These are phyloP conservation scores for Odontamblyopus rebecca DNA, from an alignment of 2,797 vertebrate species.

Conservation along the genomic window DNA sequence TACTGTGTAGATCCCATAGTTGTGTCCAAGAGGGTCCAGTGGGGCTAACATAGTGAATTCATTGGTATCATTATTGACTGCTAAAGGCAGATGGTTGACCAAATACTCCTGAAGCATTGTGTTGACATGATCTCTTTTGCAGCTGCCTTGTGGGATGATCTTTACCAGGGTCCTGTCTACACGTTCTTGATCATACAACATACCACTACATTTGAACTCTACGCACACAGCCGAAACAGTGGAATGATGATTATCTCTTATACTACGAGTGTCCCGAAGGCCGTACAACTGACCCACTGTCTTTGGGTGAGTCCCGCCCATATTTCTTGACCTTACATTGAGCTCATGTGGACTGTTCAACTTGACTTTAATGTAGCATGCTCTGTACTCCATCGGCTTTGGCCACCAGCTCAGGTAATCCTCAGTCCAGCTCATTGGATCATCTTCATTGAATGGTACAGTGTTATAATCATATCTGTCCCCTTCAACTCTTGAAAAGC, in stretches of 20 bases:
- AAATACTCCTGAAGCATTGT: constrained; percentile 94
- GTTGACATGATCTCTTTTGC: constrained; percentile 89
- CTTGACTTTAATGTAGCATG: constrained; percentile 95
- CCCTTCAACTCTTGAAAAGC: constrained; percentile 94
- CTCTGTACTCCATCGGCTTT: constrained; percentile 95
- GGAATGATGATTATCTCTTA: constrained; percentile 80
- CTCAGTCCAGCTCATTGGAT: constrained; percentile 96
- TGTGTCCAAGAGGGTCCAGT: constrained; percentile 94
- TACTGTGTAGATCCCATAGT: constrained; percentile 98
- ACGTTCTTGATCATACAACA: constrained; percentile 94
- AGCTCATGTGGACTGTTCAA: constrained; percentile 86
- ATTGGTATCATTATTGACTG: constrained; percentile 94
- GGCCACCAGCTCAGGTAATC: constrained; percentile 99
- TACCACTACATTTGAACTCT: constrained; percentile 98
- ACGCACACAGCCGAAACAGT: constrained; percentile 88
- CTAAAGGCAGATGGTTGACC: constrained; percentile 93
- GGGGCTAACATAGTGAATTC: constrained; percentile 98
- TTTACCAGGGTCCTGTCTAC: constrained; percentile 95
- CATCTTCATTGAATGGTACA: constrained; percentile 93
- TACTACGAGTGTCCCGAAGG: constrained; percentile 91
- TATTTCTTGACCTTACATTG: constrained; percentile 92
- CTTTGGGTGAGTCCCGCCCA: constrained; percentile 93
- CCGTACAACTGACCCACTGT: constrained; percentile 92
- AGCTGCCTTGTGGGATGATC: constrained; percentile 93
- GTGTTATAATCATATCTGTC: constrained; percentile 95